Conservation (phyloP, 2,888 invertebrate species). For the Dusona sp. region DNA sequence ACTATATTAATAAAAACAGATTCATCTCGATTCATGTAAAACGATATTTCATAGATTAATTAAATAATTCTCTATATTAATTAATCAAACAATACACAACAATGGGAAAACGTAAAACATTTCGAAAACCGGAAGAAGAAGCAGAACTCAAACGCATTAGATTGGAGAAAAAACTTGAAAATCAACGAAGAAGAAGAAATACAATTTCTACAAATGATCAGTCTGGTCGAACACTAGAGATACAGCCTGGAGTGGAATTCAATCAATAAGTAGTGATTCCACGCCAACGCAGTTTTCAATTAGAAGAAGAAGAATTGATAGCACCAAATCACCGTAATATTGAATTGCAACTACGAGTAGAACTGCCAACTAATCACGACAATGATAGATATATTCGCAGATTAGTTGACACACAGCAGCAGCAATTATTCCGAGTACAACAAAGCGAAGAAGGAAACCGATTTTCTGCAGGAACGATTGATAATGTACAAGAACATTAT, state of each 20-base stretch:
- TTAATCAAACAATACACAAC: not conserved
- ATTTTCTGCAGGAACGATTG: not conserved
- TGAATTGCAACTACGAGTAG: not conserved
- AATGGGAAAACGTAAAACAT: too few species aligned
- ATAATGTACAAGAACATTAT: not conserved
- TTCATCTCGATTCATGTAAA: not conserved
- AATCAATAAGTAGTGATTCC: not conserved
- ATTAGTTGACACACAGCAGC: not conserved
- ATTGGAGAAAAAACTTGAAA: too few species aligned
- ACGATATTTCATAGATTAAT: not conserved
- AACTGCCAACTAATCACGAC: not conserved
- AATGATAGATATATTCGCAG: not conserved
- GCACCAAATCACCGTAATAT: not conserved
- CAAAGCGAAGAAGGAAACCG: not conserved
- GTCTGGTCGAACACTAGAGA: not conserved
- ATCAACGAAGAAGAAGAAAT: not conserved
- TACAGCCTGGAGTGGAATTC: not conserved
- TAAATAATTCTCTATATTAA: not conserved
- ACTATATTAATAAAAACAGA: not conserved
- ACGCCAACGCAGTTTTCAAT: not conserved
- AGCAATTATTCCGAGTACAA: not conserved
- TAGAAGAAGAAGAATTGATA: not conserved
- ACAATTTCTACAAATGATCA: not conserved
- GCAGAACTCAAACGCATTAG: too few species aligned
- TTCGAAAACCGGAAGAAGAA: too few species aligned